Percentiles rank a stretch among this genome's conserved stretches.
Conservation (phyloP, 2,888 invertebrate genomes). For the Drosophila multiciliata region DNA sequence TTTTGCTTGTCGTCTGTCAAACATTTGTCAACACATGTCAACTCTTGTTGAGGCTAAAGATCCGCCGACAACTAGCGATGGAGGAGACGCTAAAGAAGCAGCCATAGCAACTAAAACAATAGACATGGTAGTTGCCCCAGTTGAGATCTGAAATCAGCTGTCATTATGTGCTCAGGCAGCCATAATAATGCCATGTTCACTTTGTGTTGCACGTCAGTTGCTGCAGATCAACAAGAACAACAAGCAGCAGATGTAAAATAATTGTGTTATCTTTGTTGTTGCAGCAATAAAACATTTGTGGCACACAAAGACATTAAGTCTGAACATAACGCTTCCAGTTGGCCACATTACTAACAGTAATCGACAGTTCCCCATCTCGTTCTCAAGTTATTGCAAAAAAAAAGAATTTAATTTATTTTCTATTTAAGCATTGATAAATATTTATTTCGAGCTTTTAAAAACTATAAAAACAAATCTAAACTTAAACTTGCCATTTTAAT, state of each 20-base stretch:
- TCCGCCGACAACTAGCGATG: constrained; percentile 47
- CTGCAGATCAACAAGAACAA: constrained; percentile 4
- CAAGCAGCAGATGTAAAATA: constrained; percentile 7
- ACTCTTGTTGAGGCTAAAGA: constrained; percentile 45
- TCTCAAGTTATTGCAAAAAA: not conserved
- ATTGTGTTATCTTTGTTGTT: constrained; percentile 10
- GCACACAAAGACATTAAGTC: constrained; percentile 49
- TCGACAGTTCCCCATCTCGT: not conserved
- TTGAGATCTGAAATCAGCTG: constrained; percentile 46
- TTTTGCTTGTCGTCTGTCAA: constrained; percentile 71
- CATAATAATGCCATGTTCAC: constrained; percentile 70
- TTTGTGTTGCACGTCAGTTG: constrained; percentile 65
- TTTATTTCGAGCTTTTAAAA: not conserved
- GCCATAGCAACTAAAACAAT: constrained; percentile 17
- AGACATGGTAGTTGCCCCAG: constrained; percentile 26
- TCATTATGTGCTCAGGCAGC: constrained; percentile 60
- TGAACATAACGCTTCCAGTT: constrained; percentile 31
- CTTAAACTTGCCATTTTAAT: not conserved
- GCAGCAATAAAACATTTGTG: constrained; percentile 53
- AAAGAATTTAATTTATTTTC: not conserved
- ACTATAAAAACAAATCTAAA: not conserved
- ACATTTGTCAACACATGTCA: constrained; percentile 74
- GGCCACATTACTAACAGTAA: constrained; percentile 19
- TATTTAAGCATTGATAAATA: not conserved
- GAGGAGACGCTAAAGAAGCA: not conserved